Conservation (phyloP, 2,113 vertebrate genomes). For the Neolamprologus toae region DNA sequence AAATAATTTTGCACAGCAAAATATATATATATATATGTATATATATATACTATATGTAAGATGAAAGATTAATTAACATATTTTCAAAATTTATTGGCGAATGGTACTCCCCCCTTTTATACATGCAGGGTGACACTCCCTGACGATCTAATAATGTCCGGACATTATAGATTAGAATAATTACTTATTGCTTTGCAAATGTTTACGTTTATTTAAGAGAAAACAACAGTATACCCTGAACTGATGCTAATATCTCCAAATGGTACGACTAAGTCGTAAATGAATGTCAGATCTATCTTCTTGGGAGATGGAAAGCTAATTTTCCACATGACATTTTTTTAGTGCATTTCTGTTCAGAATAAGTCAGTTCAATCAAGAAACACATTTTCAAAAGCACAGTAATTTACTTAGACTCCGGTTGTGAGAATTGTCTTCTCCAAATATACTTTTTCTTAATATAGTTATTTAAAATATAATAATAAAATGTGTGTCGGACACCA, state of each 20-base stretch:
- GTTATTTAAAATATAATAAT: slow-evolving; percentile 78
- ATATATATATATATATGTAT: slow-evolving; percentile 72
- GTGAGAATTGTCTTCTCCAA: slow-evolving; percentile 69
- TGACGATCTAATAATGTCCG: slow-evolving; percentile 86
- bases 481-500: slow-evolving; percentile 77
- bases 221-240: slow-evolving; percentile 83
- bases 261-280: slow-evolving; percentile 79
- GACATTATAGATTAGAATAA: slow-evolving; percentile 86
- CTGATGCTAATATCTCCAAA: slow-evolving; percentile 80
- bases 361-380: slow-evolving; percentile 73
- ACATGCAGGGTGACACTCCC: slow-evolving; percentile 97
- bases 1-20: slow-evolving; percentile 99
- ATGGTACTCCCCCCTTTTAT: slow-evolving; percentile 83
- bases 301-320: slow-evolving; percentile 74
- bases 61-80: slow-evolving; percentile 89
- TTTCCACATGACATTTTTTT: slow-evolving; percentile 79
- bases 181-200: slow-evolving; percentile 90
- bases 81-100: slow-evolving; percentile 84
- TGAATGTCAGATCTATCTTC: slow-evolving; percentile 77
- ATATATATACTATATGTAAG: slow-evolving; percentile 74
- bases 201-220: slow-evolving; percentile 80
- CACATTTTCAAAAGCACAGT: slow-evolving; percentile 80
- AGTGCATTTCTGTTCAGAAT: slow-evolving; percentile 93
- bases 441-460: slow-evolving; percentile 78
- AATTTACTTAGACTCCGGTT: slow-evolving; percentile 74